A percentile compares a stretch with the other conserved stretches of the same genome.
phyloP scores from a whole-genome alignment of 1,140 invertebrate genomes.

The Wasmannia auropunctata region DNA sequence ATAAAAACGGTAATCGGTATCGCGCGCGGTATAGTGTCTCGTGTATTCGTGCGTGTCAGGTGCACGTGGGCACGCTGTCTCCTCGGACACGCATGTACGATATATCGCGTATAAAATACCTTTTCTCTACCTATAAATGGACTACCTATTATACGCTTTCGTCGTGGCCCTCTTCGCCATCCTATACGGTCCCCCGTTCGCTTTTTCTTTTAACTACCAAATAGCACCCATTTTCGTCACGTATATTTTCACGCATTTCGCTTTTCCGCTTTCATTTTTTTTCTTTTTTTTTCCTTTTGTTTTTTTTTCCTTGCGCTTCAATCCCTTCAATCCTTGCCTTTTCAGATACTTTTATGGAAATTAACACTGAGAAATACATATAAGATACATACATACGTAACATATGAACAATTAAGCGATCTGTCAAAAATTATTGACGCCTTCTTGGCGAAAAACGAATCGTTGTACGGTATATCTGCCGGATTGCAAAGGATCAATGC shows the following conservation, averaged over 20 bases:
- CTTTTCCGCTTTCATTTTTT: neutral
- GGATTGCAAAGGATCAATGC: slow-evolving; percentile 13
- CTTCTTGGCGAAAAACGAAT: neutral
- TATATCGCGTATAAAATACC: slow-evolving; percentile 66
- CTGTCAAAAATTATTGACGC: neutral
- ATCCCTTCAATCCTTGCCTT: neutral
- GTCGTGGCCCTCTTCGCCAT: slow-evolving; percentile 7
- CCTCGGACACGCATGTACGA: slow-evolving; percentile 5
- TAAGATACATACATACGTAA: neutral
- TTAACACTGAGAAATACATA: neutral
- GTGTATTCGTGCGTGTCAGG: neutral
- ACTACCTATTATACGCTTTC: slow-evolving; percentile 68
- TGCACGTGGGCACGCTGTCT: neutral
- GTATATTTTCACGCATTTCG: neutral
- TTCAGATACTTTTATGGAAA: neutral
- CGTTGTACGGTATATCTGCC: neutral
- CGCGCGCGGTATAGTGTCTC: neutral
- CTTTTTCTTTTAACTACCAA: slow-evolving; percentile 59
- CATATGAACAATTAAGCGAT: neutral
- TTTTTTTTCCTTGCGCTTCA: neutral
- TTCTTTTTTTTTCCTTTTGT: neutral
- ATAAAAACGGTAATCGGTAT: slow-evolving; percentile 46
- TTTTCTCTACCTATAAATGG: slow-evolving; percentile 70
- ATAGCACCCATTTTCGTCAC: slow-evolving; percentile 73
- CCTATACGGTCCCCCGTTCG: neutral